Evolutionary conservation across 2,888 invertebrate species (phyloP).

Genomic region (Tetragonisca angustula): DNA sequence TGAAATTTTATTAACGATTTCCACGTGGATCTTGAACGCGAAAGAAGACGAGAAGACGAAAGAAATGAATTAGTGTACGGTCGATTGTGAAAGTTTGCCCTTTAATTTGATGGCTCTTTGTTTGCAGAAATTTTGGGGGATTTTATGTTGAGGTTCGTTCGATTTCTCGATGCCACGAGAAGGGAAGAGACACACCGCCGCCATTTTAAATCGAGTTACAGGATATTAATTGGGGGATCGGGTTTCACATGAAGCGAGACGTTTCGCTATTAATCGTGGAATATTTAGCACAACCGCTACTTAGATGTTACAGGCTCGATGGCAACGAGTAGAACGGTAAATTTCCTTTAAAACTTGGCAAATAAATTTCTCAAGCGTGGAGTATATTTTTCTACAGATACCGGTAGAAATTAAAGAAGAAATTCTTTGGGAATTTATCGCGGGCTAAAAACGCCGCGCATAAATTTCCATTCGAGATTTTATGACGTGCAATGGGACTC

Average conservation of each 20-base stretch:
- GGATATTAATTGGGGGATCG: conserved; percentile 32
- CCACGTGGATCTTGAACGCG: not conserved
- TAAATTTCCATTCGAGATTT: not conserved
- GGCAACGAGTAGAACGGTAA: not conserved
- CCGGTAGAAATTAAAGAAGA: too few species aligned
- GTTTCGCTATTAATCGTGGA: conserved; percentile 31
- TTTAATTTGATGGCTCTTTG: too few species aligned
- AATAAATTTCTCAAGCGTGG: not conserved
- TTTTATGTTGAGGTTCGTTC: not conserved
- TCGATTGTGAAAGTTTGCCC: too few species aligned
- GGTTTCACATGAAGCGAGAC: conserved; percentile 21
- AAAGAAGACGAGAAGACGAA: too few species aligned
- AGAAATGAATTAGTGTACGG: too few species aligned
- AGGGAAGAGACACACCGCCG: not conserved
- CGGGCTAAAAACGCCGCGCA: not conserved
- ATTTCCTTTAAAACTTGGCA: not conserved
- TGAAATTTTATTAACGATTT: not conserved
- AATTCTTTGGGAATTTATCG: not conserved
- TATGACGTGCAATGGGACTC: not conserved
- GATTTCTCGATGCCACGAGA: not conserved
- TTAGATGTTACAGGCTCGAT: not conserved
- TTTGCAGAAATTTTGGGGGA: not conserved
- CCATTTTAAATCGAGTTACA: not conserved
- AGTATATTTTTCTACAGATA: not conserved
- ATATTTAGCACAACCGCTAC: conserved; percentile 1